These are phyloP conservation scores for Cheirogaleus medius DNA, from an alignment of 2,113 vertebrate genomes.

Conservation along the genomic window DNA sequence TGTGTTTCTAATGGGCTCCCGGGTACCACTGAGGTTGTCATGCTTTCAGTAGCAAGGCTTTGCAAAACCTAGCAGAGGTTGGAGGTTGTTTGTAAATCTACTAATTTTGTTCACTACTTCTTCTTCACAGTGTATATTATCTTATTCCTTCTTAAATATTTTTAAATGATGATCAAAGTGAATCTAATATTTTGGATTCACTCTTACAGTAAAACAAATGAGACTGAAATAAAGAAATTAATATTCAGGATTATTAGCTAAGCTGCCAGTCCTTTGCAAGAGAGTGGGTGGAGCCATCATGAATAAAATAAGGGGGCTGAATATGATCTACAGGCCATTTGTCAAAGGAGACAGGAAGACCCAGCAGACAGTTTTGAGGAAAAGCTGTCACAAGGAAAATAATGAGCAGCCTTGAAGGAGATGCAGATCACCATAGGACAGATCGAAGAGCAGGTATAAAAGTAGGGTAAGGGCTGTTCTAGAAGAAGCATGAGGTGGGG, in stretches of 20 bases:
- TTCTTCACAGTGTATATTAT: background rate
- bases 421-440: background rate
- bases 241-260: background rate
- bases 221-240: conserved; percentile 13
- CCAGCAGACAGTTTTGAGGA: background rate
- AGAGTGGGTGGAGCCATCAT: background rate
- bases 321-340: background rate
- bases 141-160: background rate
- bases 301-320: background rate
- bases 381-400: background rate
- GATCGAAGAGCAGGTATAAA: background rate
- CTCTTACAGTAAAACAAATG: background rate
- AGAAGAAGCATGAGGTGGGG: background rate
- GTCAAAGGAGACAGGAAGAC: background rate
- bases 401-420: background rate
- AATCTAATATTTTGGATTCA: background rate
- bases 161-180: background rate
- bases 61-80: background rate
- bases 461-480: background rate
- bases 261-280: background rate
- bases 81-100: background rate
- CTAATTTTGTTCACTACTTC: background rate
- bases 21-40: background rate
- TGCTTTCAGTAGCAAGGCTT: background rate
- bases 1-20: background rate